A percentile compares a stretch with the other conserved stretches of the same genome.
Evolutionary conservation across 2,113 vertebrate genomes (phyloP).

Genomic region (Sardina pilchardus): DNA sequence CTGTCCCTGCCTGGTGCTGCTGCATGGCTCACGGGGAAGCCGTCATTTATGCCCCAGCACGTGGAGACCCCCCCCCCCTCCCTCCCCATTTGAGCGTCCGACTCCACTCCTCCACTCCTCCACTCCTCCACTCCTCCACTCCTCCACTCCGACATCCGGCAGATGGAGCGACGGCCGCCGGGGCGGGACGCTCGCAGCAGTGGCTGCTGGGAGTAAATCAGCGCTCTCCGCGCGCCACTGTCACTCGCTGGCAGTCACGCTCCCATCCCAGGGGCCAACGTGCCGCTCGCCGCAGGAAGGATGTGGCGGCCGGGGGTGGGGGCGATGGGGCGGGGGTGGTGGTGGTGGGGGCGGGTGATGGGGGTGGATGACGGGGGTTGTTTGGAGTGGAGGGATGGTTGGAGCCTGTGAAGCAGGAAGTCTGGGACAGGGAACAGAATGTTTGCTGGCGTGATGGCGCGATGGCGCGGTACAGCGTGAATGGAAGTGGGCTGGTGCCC

Average conservation of each 20-base stretch:
- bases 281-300: background rate
- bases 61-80: background rate
- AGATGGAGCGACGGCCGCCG: background rate
- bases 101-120: too few species aligned
- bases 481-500: background rate
- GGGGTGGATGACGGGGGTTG: background rate
- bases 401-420: conserved; percentile 34
- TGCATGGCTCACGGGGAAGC: background rate
- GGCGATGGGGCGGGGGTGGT: background rate
- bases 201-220: conserved; percentile 10
- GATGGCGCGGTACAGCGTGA: conserved; percentile 21
- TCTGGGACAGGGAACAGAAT: conserved; percentile 36
- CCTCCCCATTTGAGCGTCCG: background rate
- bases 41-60: conserved; percentile 1
- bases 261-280: conserved; percentile 28
- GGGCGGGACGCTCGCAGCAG: background rate
- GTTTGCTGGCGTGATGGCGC: conserved; percentile 36
- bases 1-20: background rate
- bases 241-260: conserved; percentile 7
- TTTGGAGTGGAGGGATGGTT: background rate
- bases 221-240: background rate
- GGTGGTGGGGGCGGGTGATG: background rate
- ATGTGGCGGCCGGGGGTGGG: background rate
- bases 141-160: background rate
- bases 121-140: too few species aligned